These are phyloP conservation scores for Pegoplata infirma DNA, from an alignment of 2,888 invertebrate genomes.

Conservation along the genomic window DNA sequence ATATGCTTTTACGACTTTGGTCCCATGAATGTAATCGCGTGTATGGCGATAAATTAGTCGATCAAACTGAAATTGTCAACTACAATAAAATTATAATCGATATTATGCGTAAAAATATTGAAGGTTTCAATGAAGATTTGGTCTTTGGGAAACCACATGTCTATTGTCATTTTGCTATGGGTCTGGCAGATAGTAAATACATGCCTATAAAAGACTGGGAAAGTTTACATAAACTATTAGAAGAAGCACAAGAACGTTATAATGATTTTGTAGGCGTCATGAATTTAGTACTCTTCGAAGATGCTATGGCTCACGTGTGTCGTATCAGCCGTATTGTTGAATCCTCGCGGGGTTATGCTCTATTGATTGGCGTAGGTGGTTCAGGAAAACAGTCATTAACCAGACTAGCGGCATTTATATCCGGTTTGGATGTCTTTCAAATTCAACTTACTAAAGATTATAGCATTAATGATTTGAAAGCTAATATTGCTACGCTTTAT, in stretches of 20 bases:
- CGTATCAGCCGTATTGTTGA: conserved; percentile 95
- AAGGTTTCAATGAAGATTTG: conserved; percentile 85
- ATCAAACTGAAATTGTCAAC: conserved; percentile 85
- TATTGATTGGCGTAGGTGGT: conserved; percentile 95
- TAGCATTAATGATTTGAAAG: conserved; percentile 87
- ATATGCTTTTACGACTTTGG: conserved; percentile 89
- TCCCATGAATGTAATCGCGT: conserved; percentile 94
- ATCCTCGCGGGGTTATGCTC: conserved; percentile 93
- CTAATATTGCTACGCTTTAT: conserved; percentile 86
- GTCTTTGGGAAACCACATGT: conserved; percentile 89
- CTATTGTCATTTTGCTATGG: conserved; percentile 94
- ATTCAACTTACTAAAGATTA: conserved; percentile 95
- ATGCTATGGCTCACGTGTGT: conserved; percentile 95
- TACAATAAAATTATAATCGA: conserved; percentile 87
- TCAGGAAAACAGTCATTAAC: conserved; percentile 96
- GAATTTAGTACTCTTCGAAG: conserved; percentile 96
- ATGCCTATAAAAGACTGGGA: conserved; percentile 87
- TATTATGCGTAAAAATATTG: conserved; percentile 87
- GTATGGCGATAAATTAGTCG: conserved; percentile 94
- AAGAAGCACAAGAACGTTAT: conserved; percentile 89
- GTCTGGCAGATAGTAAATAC: conserved; percentile 94
- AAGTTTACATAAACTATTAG: conserved; percentile 84
- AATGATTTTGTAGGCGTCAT: conserved; percentile 94
- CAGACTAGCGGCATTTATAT: conserved; percentile 92
- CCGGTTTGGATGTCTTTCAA: conserved; percentile 94